Evolutionary conservation across 2,888 invertebrate species (phyloP).

Genomic region (Melanchra persicariae): DNA sequence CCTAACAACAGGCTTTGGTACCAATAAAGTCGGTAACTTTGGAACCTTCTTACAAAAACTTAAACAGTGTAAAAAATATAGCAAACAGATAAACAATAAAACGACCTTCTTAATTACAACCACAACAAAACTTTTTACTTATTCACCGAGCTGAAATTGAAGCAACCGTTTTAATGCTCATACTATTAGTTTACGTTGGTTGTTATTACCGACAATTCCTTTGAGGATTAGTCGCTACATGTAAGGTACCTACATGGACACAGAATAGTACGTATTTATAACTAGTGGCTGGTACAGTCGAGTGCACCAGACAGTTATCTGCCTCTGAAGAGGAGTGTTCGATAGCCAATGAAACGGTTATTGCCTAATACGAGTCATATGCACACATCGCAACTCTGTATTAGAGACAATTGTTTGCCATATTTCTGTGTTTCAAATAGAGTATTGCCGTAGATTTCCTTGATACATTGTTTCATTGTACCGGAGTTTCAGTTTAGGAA

Average conservation of each 20-base stretch:
- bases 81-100: background rate
- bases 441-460: background rate
- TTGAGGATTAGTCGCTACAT: conserved; percentile 33
- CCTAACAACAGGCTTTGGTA: background rate
- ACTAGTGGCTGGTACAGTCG: conserved; percentile 50
- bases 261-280: conserved; percentile 46
- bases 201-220: conserved; percentile 25
- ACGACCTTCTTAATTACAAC: background rate
- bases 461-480: background rate
- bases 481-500: background rate
- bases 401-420: conserved; percentile 40
- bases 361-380: conserved; percentile 70
- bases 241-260: conserved; percentile 8
- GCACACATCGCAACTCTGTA: conserved; percentile 54
- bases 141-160: conserved; percentile 1
- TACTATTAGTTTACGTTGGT: conserved; percentile 18
- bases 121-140: background rate
- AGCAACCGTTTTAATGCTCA: background rate
- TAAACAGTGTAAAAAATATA: background rate
- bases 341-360: conserved; percentile 76
- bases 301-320: conserved; percentile 74
- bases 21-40: background rate
- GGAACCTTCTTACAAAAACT: background rate
- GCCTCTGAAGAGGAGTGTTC: conserved; percentile 71
- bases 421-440: conserved; percentile 22